Evolutionary conservation across 2,888 invertebrate genomes (phyloP).

Genomic region (Acanthosoma haemorrhoidale): DNA sequence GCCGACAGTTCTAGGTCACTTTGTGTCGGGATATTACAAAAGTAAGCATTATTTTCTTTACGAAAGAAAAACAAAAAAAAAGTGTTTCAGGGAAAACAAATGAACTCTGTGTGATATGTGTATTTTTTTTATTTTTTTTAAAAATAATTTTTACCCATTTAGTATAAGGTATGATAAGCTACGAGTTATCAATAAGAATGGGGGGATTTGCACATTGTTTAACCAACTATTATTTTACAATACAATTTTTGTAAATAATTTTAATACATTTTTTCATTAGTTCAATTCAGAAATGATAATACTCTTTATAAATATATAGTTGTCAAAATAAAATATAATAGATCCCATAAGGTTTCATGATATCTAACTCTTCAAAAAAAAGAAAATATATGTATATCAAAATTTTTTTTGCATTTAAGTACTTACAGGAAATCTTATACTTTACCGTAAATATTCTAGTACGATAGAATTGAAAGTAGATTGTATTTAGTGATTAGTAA

Average conservation of each 20-base stretch:
- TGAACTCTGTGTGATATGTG: conserved; percentile 7
- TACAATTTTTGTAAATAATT: conserved; percentile 7
- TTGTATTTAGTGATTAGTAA: not conserved
- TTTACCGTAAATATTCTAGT: not conserved
- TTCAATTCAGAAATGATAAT: too few species aligned
- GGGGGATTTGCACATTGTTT: not conserved
- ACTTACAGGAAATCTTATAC: not conserved
- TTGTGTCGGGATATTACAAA: too few species aligned
- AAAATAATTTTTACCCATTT: not conserved
- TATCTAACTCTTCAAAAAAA: too few species aligned
- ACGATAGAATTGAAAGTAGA: not conserved
- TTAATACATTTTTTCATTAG: conserved; percentile 7
- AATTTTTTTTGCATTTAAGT: conserved; percentile 1
- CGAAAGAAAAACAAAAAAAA: too few species aligned
- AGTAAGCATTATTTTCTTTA: too few species aligned
- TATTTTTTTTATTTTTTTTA: not conserved
- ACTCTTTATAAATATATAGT: too few species aligned
- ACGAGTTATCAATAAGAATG: not conserved
- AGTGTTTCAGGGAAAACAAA: conserved; percentile 8
- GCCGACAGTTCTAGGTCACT: too few species aligned
- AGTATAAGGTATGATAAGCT: not conserved
- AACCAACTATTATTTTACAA: not conserved
- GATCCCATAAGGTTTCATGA: too few species aligned
- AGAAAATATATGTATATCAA: too few species aligned
- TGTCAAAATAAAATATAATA: too few species aligned